A percentile compares a stretch with the other conserved stretches of the same genome.
Conservation (phyloP, 2,113 vertebrate species). For the Pycnonotus jocosus region DNA sequence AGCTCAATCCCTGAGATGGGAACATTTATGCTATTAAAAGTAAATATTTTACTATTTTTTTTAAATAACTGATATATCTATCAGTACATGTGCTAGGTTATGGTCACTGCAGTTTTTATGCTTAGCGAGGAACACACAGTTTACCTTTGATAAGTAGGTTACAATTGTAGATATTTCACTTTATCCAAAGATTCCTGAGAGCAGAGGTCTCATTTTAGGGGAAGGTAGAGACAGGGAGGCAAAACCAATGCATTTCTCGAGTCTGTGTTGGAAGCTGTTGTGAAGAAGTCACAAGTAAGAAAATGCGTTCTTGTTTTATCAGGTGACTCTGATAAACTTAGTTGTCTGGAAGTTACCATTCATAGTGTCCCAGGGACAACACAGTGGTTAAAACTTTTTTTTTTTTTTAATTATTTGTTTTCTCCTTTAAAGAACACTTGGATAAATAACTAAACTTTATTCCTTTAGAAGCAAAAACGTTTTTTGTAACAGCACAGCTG, state of each 20-base stretch:
- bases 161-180: neutral
- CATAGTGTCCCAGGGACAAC: neutral
- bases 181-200: neutral
- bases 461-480: neutral
- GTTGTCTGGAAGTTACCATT: neutral
- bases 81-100: neutral
- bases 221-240: neutral
- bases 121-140: neutral
- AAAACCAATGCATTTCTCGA: neutral
- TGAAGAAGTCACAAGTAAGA: neutral
- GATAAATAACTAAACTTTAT: neutral
- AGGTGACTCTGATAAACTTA: neutral
- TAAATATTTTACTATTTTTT: neutral
- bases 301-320: neutral
- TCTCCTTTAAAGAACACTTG: neutral
- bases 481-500: neutral
- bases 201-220: neutral
- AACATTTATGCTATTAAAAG: neutral
- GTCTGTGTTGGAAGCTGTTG: neutral
- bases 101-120: neutral
- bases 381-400: neutral
- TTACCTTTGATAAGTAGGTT: neutral
- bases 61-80: neutral
- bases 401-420: neutral
- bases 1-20: neutral